Base-by-base conservation (phyloP, 1,140 invertebrate species). In the Drosophila saltans region DNA sequence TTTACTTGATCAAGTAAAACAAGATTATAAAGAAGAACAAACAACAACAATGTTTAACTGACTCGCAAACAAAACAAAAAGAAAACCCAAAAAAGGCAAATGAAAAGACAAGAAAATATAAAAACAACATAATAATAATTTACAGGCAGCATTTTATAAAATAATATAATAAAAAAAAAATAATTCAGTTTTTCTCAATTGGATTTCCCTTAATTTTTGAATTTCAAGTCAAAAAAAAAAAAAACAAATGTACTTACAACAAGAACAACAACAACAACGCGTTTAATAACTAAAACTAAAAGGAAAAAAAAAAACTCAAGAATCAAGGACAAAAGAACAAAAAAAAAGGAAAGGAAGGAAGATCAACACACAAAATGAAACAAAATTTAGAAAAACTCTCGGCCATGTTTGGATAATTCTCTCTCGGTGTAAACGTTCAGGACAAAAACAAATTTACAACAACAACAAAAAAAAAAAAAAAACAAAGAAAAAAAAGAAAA, bases 371-470 rank as follows among this genome's bases (percentile, higher is more conserved):
- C 66, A 80, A 72, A 79, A 90, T 55, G 57, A 78, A 66, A 66
- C 45, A 72, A 81, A 69, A 74, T 72, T 91, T 90, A 55, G 74
- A 86, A 86, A 36, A 80, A 56, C 91, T 92, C 91, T 91, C 91
- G 88, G 91, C 91, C 91, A 91, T 88, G 88, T 92, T 92, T 92
- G 91, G 91, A 92, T 92, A 92, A 91, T 92, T 91, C 69, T 91
- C 88, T 91, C 91, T 92, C 91, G 91, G 91, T 92, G 91, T 91
- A 91, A 89, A 89, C 74, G 86, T 92, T 91, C 83, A 92, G 91
- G 90, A 92, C 90, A 85, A 69, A 36, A 36, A 70, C 74, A 91
- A 91, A 88, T 82, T 85, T 80, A 82, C 68, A 85, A 82, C 72
- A 78, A 76, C 59, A 90, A 88, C 75, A 67, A n/a, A 61, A 79